phyloP scores from a whole-genome alignment of 1,140 invertebrate species.

The Paracyclopina nana region DNA sequence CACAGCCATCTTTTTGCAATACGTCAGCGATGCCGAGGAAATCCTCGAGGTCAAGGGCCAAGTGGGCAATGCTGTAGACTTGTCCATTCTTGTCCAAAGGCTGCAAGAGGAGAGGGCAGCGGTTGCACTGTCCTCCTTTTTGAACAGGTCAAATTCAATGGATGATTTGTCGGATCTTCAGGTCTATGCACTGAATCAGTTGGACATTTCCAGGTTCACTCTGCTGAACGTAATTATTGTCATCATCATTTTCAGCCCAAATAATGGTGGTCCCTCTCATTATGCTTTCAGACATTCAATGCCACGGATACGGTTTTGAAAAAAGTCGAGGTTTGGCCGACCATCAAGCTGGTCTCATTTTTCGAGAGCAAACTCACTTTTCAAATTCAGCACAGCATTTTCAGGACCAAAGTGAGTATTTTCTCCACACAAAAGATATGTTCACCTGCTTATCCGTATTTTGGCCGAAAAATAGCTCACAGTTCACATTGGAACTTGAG shows the following conservation, averaged over 20 bases:
- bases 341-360: constrained; percentile 2
- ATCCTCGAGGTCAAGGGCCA: constrained; percentile 4
- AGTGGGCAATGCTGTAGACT: constrained; percentile 13
- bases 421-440: neutral
- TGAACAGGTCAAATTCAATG: neutral
- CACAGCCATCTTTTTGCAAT: neutral
- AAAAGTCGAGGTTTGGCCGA: constrained; percentile 1
- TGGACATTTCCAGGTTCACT: constrained; percentile 7
- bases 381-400: constrained; percentile 16
- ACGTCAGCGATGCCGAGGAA: neutral
- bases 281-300: constrained; percentile 3
- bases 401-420: constrained; percentile 5
- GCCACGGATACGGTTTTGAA: constrained; percentile 7
- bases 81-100: constrained; percentile 6
- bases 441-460: neutral
- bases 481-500: too few species aligned
- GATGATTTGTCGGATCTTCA: constrained; percentile 7
- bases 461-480: too few species aligned
- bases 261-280: too few species aligned
- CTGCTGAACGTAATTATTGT: neutral
- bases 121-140: constrained; percentile 7
- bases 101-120: constrained; percentile 14
- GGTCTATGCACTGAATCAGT: neutral
- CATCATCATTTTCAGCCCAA: too few species aligned
- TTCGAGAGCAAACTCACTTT: constrained; percentile 16